These are phyloP conservation scores for Eristalis tenax DNA, from an alignment of 2,888 invertebrate species.

Conservation along the genomic window DNA sequence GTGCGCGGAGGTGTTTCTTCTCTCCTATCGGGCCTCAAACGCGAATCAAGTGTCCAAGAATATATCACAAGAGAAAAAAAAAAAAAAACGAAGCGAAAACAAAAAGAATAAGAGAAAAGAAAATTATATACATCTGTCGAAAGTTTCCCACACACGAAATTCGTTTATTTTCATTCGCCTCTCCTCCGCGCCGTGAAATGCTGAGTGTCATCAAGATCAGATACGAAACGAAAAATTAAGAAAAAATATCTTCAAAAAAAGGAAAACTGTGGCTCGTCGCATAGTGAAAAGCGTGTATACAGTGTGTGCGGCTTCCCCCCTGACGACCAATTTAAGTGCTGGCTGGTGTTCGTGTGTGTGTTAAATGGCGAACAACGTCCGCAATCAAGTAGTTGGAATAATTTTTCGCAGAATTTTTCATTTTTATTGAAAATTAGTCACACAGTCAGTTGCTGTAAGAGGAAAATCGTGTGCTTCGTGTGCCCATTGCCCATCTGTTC, in stretches of 20 bases:
- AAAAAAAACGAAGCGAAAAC: constrained; percentile 12
- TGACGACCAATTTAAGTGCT: constrained; percentile 1
- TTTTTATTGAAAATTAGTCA: constrained; percentile 57
- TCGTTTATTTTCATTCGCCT: constrained; percentile 39
- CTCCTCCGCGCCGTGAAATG: constrained; percentile 23
- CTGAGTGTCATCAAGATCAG: constrained; percentile 3
- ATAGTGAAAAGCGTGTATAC: constrained; percentile 47
- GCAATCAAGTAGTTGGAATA: constrained; percentile 47
- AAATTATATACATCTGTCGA: constrained; percentile 57
- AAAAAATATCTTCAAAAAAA: constrained; percentile 33
- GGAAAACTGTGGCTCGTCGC: constrained; percentile 46
- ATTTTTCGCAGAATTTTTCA: constrained; percentile 59
- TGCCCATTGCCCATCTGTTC: not conserved
- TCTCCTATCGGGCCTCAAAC: constrained; percentile 37
- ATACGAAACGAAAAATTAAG: not conserved
- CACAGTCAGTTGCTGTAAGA: constrained; percentile 18
- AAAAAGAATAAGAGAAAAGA: constrained; percentile 15
- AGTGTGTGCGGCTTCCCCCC: constrained; percentile 26
- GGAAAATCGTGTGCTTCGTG: constrained; percentile 1
- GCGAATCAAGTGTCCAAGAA: constrained; percentile 16
- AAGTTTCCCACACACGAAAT: constrained; percentile 49
- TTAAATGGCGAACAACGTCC: constrained; percentile 57
- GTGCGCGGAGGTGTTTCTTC: constrained; percentile 45
- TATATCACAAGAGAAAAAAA: not conserved
- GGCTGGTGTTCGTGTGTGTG: constrained; percentile 39